These are phyloP conservation scores for Ganaspis sp. DNA, from an alignment of 1,140 invertebrate genomes.

Conservation along the genomic window DNA sequence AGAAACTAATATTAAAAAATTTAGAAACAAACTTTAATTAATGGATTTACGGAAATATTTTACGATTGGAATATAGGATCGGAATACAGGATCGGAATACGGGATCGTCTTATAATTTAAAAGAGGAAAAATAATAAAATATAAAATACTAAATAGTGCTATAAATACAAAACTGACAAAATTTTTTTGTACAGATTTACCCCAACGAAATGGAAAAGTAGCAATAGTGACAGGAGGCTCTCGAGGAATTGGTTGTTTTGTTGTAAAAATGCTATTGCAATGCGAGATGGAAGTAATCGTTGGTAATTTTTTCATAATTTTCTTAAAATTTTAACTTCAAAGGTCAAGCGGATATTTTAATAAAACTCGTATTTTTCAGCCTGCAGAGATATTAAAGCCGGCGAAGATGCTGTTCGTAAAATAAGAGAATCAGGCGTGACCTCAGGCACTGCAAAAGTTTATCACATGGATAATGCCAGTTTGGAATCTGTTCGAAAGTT, in stretches of 20 bases:
- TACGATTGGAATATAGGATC: too few species aligned
- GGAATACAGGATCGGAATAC: too few species aligned
- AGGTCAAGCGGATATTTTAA: slow-evolving; percentile 33
- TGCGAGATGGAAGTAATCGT: slow-evolving; percentile 91
- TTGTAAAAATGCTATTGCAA: slow-evolving; percentile 86
- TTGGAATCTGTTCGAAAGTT: slow-evolving; percentile 87
- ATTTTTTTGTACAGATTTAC: slow-evolving; percentile 79
- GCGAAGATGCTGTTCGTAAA: slow-evolving; percentile 76
- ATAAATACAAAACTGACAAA: too few species aligned
- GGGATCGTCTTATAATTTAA: too few species aligned
- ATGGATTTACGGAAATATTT: too few species aligned
- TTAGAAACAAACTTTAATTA: too few species aligned
- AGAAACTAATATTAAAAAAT: not conserved
- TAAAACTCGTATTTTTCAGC: slow-evolving; percentile 72
- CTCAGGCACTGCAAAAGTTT: slow-evolving; percentile 75
- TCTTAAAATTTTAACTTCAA: slow-evolving; percentile 31
- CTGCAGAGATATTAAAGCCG: slow-evolving; percentile 81
- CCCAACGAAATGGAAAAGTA: slow-evolving; percentile 79
- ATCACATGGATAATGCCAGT: slow-evolving; percentile 79
- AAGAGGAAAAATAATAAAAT: too few species aligned
- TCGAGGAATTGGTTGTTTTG: slow-evolving; percentile 89
- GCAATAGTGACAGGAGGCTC: slow-evolving; percentile 93
- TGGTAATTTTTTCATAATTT: slow-evolving; percentile 76
- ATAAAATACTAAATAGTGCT: too few species aligned
- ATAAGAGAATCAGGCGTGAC: slow-evolving; percentile 76